Conservation (phyloP, 2,113 vertebrate genomes). For the Regulus satrapa region DNA sequence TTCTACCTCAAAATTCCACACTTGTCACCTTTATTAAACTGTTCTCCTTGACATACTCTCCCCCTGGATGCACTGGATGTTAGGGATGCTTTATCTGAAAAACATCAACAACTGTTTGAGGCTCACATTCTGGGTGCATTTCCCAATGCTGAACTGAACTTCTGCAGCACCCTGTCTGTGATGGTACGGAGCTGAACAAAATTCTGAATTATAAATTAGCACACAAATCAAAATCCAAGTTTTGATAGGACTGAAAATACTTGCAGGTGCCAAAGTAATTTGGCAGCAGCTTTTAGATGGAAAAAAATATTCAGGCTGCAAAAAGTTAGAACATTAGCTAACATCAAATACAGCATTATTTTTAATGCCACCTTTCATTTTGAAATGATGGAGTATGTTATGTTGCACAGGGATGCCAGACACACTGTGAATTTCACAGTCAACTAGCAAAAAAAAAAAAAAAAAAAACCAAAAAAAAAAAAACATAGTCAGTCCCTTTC, state of each 20-base stretch:
- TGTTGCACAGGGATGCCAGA: neutral
- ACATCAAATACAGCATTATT: neutral
- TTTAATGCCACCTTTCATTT: neutral
- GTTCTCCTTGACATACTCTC: neutral
- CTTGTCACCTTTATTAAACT: neutral
- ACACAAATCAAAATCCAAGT: neutral
- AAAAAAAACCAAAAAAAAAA: neutral
- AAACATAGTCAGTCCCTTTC: too few relatives aligned
- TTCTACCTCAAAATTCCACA: neutral
- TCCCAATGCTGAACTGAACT: rapidly evolving
- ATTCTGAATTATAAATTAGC: neutral
- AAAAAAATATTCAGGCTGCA: neutral
- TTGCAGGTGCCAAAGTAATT: neutral
- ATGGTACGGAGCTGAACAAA: too few relatives aligned
- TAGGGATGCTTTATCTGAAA: neutral
- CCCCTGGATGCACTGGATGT: neutral
- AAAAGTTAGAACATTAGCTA: neutral
- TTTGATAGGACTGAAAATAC: neutral
- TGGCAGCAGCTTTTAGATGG: neutral
- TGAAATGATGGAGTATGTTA: neutral
- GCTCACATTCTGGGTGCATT: neutral
- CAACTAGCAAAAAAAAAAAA: neutral
- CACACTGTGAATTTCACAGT: neutral
- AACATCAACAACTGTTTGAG: neutral
- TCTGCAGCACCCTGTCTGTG: too few relatives aligned